Evolutionary conservation across 2,797 vertebrate species (phyloP).

Genomic region (Notamacropus eugenii): DNA sequence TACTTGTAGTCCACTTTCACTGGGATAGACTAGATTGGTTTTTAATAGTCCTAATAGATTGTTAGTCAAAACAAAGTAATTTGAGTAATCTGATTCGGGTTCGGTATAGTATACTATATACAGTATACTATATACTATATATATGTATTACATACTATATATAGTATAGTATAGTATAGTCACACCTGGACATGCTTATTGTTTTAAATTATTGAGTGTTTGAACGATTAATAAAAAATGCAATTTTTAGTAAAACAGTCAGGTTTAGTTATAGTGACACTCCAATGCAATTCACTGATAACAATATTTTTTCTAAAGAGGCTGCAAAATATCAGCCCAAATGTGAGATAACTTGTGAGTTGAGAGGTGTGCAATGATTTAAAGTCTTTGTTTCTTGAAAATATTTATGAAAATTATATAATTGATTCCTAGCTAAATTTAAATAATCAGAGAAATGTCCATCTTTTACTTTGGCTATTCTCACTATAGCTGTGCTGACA

Average conservation of each 20-base stretch:
- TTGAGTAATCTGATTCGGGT: not conserved
- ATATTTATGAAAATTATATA: not conserved
- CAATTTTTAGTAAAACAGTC: conserved; percentile 24
- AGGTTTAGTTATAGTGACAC: not conserved
- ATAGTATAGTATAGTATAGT: too few species aligned
- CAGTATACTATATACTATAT: too few species aligned
- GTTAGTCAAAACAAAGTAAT: not conserved
- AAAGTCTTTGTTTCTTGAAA: not conserved
- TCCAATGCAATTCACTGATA: not conserved
- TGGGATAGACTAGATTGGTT: not conserved
- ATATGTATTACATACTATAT: too few species aligned
- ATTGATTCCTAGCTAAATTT: not conserved
- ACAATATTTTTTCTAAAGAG: not conserved
- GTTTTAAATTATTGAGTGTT: not conserved
- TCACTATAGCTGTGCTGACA: not conserved
- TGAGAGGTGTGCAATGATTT: not conserved
- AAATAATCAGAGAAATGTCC: not conserved
- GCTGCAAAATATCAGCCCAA: not conserved
- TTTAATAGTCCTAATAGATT: not conserved
- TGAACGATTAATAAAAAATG: not conserved
- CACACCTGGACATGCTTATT: conserved; percentile 6
- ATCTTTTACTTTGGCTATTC: not conserved
- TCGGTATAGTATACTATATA: not conserved
- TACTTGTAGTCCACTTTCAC: not conserved
- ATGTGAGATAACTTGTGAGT: not conserved